Base-by-base conservation (phyloP, 2,888 invertebrate genomes). In the Agriopis aurantiaria region DNA sequence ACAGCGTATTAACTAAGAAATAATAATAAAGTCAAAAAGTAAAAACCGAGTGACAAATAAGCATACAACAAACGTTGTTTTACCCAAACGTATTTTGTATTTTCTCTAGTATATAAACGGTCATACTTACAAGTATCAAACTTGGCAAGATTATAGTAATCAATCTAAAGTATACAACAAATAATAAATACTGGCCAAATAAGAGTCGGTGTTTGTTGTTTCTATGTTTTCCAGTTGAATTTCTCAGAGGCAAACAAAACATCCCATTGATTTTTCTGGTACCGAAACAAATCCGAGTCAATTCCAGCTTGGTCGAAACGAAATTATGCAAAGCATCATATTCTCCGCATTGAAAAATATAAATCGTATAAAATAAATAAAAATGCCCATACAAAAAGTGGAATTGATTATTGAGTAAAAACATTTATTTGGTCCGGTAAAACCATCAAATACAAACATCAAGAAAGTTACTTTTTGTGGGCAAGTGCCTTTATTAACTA, bases 271-370 rank as follows among this genome's bases (percentile, higher is more conserved):
- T 0, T 62, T 52, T 43, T 23, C 45, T 40, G 40, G 11, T 33
- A 6, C 55, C n/a, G 11, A 45, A 62, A 56, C 41, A 17, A 55
- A 48, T 57, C 17, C 57, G 43, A 56, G 40, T 51, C 57, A 49
- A 58, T 45, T 65, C 46, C 46, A 48, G 46, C 48, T 48, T 52
- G 52, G 33, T 33, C 23, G 5, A 46, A 53, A 59, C 14, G 17
- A 46, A 53, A 53, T 59, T 52, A 65, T 58, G 65, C 12, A 45
- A 33, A 45, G 10, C 51, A 55, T 55, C 8, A 46, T 45, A 23
- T 58, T 58, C 33, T 46, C 33, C 58, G 14, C 33, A 46, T 33
- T 40, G 52, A 40, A 40, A 40, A 52, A 46, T 59, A 65, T 11
- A 51, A 33, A 5, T 33, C 33, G 33, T 33, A 3, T 33, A 33